A percentile compares a stretch with the other conserved stretches of the same genome.
Evolutionary conservation across 2,888 invertebrate genomes (phyloP).

Genomic region (Tryphoninae sp.): DNA sequence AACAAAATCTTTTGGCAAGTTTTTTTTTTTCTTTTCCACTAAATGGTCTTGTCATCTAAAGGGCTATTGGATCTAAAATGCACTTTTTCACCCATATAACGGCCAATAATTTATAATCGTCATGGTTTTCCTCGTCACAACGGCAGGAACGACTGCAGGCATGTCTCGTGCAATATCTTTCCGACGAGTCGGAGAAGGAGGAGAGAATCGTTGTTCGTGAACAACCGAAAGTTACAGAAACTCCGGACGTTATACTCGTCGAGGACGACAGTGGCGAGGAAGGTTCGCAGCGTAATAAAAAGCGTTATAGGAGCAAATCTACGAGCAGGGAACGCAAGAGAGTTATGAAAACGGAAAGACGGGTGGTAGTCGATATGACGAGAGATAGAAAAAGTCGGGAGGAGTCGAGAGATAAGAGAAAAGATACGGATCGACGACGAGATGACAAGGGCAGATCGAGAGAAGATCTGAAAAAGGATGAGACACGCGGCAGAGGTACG

Average conservation of each 20-base stretch:
- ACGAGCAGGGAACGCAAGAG: constrained; percentile 76
- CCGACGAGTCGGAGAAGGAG: constrained; percentile 86
- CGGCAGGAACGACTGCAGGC: constrained; percentile 86
- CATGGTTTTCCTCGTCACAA: background rate
- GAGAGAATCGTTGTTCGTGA: constrained; percentile 78
- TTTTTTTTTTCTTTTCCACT: too few relatives aligned
- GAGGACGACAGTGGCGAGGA: constrained; percentile 86
- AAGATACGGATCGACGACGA: constrained; percentile 74
- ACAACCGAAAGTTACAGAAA: constrained; percentile 80
- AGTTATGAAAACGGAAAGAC: constrained; percentile 75
- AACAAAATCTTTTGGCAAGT: too few relatives aligned
- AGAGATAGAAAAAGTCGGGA: constrained; percentile 74
- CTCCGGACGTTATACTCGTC: constrained; percentile 85
- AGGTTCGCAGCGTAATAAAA: constrained; percentile 78
- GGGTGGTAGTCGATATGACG: constrained; percentile 78
- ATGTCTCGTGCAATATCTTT: constrained; percentile 88
- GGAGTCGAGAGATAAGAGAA: constrained; percentile 73
- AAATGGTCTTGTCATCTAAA: too few relatives aligned
- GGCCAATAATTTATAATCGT: background rate
- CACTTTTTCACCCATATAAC: background rate
- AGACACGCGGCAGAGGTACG: constrained; percentile 81
- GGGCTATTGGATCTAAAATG: background rate
- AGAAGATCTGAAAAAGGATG: constrained; percentile 72
- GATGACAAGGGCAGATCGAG: constrained; percentile 74
- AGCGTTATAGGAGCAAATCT: constrained; percentile 79